Percentiles rank a stretch among this genome's conserved stretches.
Evolutionary conservation across 2,888 invertebrate genomes (phyloP).

Genomic region (Melieria picta): DNA sequence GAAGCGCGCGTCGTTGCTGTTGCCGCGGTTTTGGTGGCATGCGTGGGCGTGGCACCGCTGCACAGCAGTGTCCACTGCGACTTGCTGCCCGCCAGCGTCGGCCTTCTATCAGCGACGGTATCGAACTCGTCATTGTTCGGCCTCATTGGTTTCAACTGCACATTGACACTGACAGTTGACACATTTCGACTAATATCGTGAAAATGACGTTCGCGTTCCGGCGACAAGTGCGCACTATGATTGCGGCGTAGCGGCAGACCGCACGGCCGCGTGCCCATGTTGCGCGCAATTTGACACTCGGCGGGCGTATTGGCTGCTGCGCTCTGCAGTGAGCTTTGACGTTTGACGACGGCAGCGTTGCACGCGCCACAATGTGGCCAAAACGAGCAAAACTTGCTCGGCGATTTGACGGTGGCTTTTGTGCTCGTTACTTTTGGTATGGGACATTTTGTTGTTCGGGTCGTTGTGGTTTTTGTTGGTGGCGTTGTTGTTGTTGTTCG

Average conservation of each 20-base stretch:
- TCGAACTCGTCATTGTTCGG: not conserved
- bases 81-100: constrained; percentile 17
- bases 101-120: too few relatives aligned
- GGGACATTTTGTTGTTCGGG: constrained; percentile 36
- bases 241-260: constrained; percentile 19
- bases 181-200: constrained; percentile 20
- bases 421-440: constrained; percentile 20
- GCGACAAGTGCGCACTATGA: constrained; percentile 16
- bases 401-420: constrained; percentile 27
- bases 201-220: not conserved
- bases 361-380: constrained; percentile 69
- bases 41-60: constrained; percentile 46
- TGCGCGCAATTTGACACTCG: constrained; percentile 23
- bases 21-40: constrained; percentile 18
- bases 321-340: constrained; percentile 32
- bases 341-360: constrained; percentile 32
- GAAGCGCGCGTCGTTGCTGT: constrained; percentile 22
- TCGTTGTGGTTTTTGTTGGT: constrained; percentile 16
- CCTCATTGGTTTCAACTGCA: constrained; percentile 38
- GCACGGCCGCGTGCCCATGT: not conserved
- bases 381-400: constrained; percentile 69
- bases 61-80: constrained; percentile 56
- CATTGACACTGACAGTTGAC: constrained; percentile 49
- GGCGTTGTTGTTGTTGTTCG: constrained; percentile 26
- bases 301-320: constrained; percentile 9